These are phyloP conservation scores for Ormyrus rosae DNA, from an alignment of 2,888 invertebrate genomes.

Conservation along the genomic window DNA sequence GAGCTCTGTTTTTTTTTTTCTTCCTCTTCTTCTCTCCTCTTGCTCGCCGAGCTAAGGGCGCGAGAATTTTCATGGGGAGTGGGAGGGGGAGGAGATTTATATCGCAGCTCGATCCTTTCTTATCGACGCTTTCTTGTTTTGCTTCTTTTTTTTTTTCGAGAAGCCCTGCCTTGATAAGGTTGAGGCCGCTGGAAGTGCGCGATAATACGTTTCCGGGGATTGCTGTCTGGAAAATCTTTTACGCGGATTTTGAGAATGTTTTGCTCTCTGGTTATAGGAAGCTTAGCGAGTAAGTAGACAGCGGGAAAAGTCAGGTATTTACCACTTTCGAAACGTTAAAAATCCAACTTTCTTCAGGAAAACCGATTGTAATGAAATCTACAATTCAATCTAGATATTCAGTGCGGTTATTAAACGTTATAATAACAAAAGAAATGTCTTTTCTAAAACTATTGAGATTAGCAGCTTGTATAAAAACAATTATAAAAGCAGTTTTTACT, in stretches of 20 bases:
- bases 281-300: too few relatives aligned
- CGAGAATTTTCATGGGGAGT: conserved; percentile 29
- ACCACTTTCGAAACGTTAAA: too few relatives aligned
- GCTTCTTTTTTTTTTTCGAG: conserved; percentile 1
- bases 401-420: too few relatives aligned
- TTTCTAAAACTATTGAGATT: too few relatives aligned
- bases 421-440: too few relatives aligned
- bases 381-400: too few relatives aligned
- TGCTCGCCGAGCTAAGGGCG: conserved; percentile 6
- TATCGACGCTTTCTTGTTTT: conserved; percentile 23
- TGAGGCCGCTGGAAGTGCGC: background rate
- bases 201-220: conserved; percentile 15
- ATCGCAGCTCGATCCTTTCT: conserved; percentile 14
- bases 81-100: conserved; percentile 27
- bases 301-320: too few relatives aligned
- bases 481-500: too few relatives aligned
- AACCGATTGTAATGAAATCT: too few relatives aligned
- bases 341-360: too few relatives aligned
- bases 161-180: conserved; percentile 6
- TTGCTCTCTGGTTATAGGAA: background rate
- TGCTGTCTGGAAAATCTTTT: conserved; percentile 8
- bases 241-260: background rate
- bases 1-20: conserved; percentile 19
- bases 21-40: conserved; percentile 7
- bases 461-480: too few relatives aligned